phyloP scores from a whole-genome alignment of 2,113 vertebrate genomes.

The Jaculus jaculus region DNA sequence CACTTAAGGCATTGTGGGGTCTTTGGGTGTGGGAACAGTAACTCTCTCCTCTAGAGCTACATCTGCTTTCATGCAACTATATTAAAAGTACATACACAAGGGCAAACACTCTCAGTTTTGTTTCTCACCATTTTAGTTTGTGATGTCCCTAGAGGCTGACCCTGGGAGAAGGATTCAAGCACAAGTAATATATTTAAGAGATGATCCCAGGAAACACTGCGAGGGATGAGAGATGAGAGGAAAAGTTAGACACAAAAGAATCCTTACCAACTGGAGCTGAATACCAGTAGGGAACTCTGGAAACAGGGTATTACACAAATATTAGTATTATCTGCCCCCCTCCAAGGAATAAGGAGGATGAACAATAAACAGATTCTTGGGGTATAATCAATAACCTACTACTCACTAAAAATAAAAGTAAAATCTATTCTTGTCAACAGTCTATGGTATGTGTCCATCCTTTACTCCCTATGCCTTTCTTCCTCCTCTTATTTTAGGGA shows the following conservation, averaged over 20 bases:
- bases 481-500: not conserved
- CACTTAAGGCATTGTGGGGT: not conserved
- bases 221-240: not conserved
- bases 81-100: not conserved
- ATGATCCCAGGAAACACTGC: not conserved
- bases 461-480: not conserved
- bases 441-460: not conserved
- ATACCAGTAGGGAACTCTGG: not conserved
- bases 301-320: not conserved
- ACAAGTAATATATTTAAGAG: constrained; percentile 32
- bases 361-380: not conserved
- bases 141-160: not conserved
- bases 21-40: not conserved
- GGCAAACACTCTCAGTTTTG: not conserved
- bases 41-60: not conserved
- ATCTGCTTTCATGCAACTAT: not conserved
- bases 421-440: not conserved
- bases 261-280: not conserved
- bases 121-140: constrained; percentile 25
- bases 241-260: constrained; percentile 13
- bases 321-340: not conserved
- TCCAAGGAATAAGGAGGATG: not conserved
- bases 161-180: not conserved
- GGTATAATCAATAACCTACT: not conserved
- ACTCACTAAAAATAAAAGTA: not conserved